Conservation (phyloP, 2,888 invertebrate genomes). For the Dexiosoma caninum region DNA sequence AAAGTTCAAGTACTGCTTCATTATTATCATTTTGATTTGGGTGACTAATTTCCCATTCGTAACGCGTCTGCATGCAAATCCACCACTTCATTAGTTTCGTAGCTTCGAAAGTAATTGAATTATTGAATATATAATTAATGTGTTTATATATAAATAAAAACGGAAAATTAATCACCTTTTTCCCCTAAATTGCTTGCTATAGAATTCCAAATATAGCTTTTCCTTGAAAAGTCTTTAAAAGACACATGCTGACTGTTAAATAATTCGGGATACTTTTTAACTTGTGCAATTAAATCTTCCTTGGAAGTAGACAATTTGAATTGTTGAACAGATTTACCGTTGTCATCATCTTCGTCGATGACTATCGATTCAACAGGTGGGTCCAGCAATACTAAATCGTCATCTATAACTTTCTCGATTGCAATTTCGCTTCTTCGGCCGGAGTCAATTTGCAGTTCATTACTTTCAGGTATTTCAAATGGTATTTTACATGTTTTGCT, state of each 20-base stretch:
- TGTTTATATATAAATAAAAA: not conserved
- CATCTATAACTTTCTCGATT: conserved; percentile 41
- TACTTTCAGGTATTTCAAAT: conserved; percentile 10
- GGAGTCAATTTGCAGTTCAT: not conserved
- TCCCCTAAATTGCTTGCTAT: conserved; percentile 70
- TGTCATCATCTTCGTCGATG: conserved; percentile 65
- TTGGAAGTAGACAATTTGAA: conserved; percentile 35
- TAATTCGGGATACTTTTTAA: conserved; percentile 70
- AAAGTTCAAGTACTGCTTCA: conserved; percentile 60
- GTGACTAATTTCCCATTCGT: conserved; percentile 70
- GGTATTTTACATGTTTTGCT: conserved; percentile 50
- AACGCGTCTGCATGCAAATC: conserved; percentile 70
- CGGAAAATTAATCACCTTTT: conserved; percentile 65
- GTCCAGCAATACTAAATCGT: conserved; percentile 61
- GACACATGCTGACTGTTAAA: conserved; percentile 65
- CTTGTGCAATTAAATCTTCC: conserved; percentile 65
- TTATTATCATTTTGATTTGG: not conserved
- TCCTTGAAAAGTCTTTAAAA: conserved; percentile 67
- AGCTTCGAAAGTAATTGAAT: conserved; percentile 62
- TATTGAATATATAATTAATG: not conserved
- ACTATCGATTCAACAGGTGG: conserved; percentile 66
- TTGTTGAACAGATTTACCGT: conserved; percentile 12
- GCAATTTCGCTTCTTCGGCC: not conserved
- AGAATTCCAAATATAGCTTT: conserved; percentile 72
- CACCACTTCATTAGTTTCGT: conserved; percentile 73